Conservation (phyloP, 37 sponge, comb jelly and placozoan species). For the Aphrocallistes beatrix region DNA sequence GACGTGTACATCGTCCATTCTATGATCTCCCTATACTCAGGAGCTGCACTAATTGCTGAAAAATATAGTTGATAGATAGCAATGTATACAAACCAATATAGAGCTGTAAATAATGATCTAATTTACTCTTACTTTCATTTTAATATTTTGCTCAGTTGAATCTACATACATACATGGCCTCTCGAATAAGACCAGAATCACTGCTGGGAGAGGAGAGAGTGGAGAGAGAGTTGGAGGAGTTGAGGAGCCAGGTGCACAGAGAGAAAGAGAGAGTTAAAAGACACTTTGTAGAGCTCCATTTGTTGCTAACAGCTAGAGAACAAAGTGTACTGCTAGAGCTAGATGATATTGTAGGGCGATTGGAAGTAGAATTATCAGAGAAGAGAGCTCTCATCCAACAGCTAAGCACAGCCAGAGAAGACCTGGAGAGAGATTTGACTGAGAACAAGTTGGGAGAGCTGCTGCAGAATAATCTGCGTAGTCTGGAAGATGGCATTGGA, state of each 20-base stretch:
- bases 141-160: no score
- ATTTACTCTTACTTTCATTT: no score
- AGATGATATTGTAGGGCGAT: background rate
- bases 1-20: no score
- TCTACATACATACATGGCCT: no score
- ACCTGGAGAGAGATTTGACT: slow-evolving; percentile 5
- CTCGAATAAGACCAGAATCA: no score
- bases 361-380: background rate
- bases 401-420: slow-evolving; percentile 5
- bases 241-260: background rate
- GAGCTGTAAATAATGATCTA: no score
- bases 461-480: background rate
- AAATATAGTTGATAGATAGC: no score
- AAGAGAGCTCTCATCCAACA: background rate
- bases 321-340: background rate
- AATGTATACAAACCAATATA: no score
- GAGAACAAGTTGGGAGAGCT: background rate
- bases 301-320: background rate
- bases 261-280: background rate
- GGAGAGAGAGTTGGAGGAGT: background rate
- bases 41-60: no score
- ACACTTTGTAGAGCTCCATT: background rate
- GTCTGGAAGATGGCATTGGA: background rate
- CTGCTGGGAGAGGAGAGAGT: no score
- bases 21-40: no score